A percentile compares a stretch with the other conserved stretches of the same genome.
phyloP scores from a whole-genome alignment of 1,140 invertebrate genomes.

The Tenebrio molitor region DNA sequence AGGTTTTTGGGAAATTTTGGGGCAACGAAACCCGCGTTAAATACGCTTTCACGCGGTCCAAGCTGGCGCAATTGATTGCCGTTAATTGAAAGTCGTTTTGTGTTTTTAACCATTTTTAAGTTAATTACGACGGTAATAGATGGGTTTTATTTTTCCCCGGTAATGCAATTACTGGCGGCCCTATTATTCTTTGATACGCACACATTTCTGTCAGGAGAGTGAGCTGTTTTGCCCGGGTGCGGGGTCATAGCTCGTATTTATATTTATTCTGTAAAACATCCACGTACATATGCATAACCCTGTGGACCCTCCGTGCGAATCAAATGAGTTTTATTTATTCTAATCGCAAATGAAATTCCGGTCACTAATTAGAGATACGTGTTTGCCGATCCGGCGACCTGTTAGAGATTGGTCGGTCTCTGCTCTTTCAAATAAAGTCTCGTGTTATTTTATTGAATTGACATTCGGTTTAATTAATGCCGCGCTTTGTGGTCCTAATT shows the following conservation, averaged over 20 bases:
- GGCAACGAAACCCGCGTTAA: too few species aligned
- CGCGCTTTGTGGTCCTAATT: conserved; percentile 32
- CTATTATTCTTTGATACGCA: conserved; percentile 40
- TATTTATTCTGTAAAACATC: conserved; percentile 45
- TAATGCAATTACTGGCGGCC: conserved; percentile 28
- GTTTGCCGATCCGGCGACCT: conserved; percentile 38
- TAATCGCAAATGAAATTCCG: conserved; percentile 46
- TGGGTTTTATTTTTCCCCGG: conserved; percentile 22
- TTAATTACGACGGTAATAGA: conserved; percentile 32
- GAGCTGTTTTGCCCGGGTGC: background rate
- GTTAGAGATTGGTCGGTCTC: conserved; percentile 27
- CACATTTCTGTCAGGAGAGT: conserved; percentile 28
- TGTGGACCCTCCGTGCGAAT: conserved; percentile 40
- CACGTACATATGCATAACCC: conserved; percentile 43
- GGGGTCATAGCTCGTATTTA: conserved; percentile 38
- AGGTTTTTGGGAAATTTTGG: too few species aligned
- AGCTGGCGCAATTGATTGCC: conserved; percentile 31
- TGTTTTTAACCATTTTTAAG: conserved; percentile 32
- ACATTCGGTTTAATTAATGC: conserved; percentile 29
- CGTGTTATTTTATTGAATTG: conserved; percentile 37
- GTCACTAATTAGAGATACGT: conserved; percentile 46
- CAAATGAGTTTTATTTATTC: conserved; percentile 47
- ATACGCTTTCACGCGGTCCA: conserved; percentile 3
- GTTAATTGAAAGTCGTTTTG: conserved; percentile 29
- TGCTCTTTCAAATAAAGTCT: conserved; percentile 38